Evolutionary conservation across 2,888 invertebrate species (phyloP).

Genomic region (Phengaris alcon): DNA sequence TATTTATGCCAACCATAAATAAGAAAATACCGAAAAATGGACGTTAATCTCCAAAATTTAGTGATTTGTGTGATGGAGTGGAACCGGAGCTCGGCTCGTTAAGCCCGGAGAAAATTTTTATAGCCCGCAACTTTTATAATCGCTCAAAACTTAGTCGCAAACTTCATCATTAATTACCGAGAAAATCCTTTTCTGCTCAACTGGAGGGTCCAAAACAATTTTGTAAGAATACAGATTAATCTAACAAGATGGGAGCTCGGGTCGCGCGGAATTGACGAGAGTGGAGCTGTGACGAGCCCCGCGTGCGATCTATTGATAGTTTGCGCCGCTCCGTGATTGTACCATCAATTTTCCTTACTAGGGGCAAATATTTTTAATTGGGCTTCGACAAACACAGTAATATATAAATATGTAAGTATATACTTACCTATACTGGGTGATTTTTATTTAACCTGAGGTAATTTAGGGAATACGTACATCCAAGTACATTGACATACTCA

Average conservation of each 20-base stretch:
- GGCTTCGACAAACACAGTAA: not conserved
- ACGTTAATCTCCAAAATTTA: constrained; percentile 17
- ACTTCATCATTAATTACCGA: constrained; percentile 23
- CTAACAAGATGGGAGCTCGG: not conserved
- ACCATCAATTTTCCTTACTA: not conserved
- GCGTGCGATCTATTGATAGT: not conserved
- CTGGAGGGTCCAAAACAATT: not conserved
- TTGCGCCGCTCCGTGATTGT: not conserved
- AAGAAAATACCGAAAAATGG: not conserved
- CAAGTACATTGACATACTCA: no score
- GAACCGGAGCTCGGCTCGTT: not conserved
- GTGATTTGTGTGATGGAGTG: not conserved
- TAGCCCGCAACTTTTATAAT: constrained; percentile 4
- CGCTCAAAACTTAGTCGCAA: not conserved
- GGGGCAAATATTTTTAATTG: not conserved
- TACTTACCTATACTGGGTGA: no score
- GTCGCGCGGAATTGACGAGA: not conserved
- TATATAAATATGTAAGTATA: no score
- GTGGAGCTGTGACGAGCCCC: constrained; percentile 2
- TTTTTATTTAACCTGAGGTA: no score
- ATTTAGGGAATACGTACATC: no score
- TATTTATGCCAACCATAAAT: not conserved
- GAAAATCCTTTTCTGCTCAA: constrained; percentile 3
- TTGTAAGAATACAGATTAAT: constrained; percentile 23
- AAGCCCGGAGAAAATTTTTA: constrained; percentile 16